A percentile compares a stretch with the other conserved stretches of the same genome.
These are phyloP conservation scores for Aeoliscus strigatus DNA, from an alignment of 2,797 vertebrate species.

Conservation along the genomic window DNA sequence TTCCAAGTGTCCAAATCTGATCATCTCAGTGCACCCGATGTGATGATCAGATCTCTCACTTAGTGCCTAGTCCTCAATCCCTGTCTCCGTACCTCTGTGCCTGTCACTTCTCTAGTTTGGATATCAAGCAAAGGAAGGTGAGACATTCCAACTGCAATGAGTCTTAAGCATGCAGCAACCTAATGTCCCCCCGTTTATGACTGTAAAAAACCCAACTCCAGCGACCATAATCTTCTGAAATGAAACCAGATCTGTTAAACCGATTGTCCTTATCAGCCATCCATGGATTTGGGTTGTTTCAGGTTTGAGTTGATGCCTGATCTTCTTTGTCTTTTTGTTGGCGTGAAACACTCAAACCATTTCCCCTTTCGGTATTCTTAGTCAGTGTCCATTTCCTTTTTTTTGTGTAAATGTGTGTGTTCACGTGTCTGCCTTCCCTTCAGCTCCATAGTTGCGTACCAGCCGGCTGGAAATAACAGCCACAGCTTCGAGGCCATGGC, in stretches of 20 bases:
- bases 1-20: slow-evolving; percentile 18
- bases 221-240: slow-evolving; percentile 1
- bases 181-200: slow-evolving; percentile 4
- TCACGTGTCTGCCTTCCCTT: slow-evolving; percentile 8
- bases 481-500: slow-evolving; percentile 93
- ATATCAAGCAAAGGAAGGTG: slow-evolving; percentile 4
- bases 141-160: slow-evolving; percentile 9
- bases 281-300: slow-evolving; percentile 43
- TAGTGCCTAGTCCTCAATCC: slow-evolving; percentile 18
- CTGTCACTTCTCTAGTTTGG: background rate
- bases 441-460: slow-evolving; percentile 93
- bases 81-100: no score
- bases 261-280: background rate
- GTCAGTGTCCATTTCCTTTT: slow-evolving; percentile 1
- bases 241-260: background rate
- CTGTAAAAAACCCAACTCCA: slow-evolving; percentile 40
- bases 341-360: slow-evolving; percentile 12
- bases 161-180: slow-evolving; percentile 20
- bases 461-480: slow-evolving; percentile 89
- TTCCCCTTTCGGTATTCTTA: slow-evolving; percentile 10
- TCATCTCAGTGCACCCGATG: slow-evolving; percentile 11
- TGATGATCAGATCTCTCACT: slow-evolving; percentile 5
- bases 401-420: slow-evolving; percentile 9
- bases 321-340: slow-evolving; percentile 4
- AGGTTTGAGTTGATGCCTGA: slow-evolving; percentile 26